Evolutionary conservation across 2,888 invertebrate genomes (phyloP).

Genomic region (Eupithecia subfuscata): DNA sequence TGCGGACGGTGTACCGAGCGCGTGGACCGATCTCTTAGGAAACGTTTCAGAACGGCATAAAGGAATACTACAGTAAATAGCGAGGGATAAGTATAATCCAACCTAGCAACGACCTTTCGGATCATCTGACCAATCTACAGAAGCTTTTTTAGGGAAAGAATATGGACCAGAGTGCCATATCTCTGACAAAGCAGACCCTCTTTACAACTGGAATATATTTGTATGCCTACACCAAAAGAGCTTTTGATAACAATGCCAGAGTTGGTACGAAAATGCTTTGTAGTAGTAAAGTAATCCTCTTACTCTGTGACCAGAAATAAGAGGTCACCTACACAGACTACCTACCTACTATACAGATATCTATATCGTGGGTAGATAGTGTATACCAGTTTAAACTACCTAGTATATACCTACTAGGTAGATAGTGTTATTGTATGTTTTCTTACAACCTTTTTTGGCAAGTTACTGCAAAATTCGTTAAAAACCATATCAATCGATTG

Average conservation of each 20-base stretch:
- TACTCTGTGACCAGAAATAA: background rate
- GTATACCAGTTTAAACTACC: too few species aligned
- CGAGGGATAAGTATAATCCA: background rate
- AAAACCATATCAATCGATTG: background rate
- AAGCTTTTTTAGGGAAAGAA: constrained; percentile 11
- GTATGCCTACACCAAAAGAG: constrained; percentile 13
- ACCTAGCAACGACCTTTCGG: constrained; percentile 11
- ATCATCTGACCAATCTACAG: constrained; percentile 15
- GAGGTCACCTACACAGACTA: background rate
- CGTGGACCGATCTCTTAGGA: too few species aligned
- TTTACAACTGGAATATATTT: background rate
- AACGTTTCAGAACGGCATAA: too few species aligned
- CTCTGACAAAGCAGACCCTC: constrained; percentile 1
- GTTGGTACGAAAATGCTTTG: constrained; percentile 11
- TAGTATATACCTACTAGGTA: too few species aligned
- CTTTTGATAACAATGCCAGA: constrained; percentile 5
- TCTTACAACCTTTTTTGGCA: background rate
- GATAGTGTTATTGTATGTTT: background rate
- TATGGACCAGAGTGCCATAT: background rate
- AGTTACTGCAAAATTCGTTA: background rate
- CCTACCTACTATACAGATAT: background rate
- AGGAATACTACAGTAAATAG: too few species aligned
- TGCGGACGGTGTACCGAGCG: too few species aligned
- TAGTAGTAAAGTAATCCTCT: constrained; percentile 1
- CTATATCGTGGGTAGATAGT: background rate